phyloP scores from a whole-genome alignment of 37 sponge, comb jelly and placozoan genomes.

The Aphrocallistes beatrix region DNA sequence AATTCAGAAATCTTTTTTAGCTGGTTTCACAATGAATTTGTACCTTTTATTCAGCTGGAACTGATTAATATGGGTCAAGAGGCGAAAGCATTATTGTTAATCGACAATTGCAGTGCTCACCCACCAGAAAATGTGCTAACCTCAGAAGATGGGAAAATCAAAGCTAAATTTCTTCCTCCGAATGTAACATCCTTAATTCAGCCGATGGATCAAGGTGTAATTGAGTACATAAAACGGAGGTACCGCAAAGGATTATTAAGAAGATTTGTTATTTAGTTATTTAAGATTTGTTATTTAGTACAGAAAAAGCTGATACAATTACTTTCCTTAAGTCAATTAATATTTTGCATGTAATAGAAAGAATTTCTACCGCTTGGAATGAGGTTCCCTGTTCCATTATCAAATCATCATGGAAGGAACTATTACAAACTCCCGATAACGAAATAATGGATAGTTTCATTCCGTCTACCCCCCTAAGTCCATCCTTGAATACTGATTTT shows the following conservation, averaged over 20 bases:
- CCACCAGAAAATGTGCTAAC: conserved; percentile 31
- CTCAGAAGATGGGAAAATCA: conserved; percentile 30
- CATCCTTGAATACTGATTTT: not conserved
- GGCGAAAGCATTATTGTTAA: conserved; percentile 35
- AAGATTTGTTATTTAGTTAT: conserved; percentile 35
- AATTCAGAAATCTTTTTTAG: conserved; percentile 23
- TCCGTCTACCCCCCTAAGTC: not conserved
- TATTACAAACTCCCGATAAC: not conserved
- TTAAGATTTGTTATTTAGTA: not conserved
- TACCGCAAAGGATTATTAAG: conserved; percentile 42
- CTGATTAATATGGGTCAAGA: conserved; percentile 18
- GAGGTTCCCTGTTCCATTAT: not conserved
- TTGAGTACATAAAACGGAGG: conserved; percentile 30
- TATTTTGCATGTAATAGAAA: conserved; percentile 13
- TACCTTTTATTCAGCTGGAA: conserved; percentile 30
- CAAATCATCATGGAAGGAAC: not conserved
- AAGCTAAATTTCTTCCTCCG: conserved; percentile 48
- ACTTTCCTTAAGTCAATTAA: conserved; percentile 38
- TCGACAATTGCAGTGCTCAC: conserved; percentile 57
- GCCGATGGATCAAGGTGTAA: conserved; percentile 70
- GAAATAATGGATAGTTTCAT: not conserved
- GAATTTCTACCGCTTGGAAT: not conserved
- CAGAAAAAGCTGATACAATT: conserved; percentile 19
- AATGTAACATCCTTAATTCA: conserved; percentile 58
- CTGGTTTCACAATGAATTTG: conserved; percentile 57